phyloP scores from a whole-genome alignment of 2,888 invertebrate species.

The Helobdella robusta region DNA sequence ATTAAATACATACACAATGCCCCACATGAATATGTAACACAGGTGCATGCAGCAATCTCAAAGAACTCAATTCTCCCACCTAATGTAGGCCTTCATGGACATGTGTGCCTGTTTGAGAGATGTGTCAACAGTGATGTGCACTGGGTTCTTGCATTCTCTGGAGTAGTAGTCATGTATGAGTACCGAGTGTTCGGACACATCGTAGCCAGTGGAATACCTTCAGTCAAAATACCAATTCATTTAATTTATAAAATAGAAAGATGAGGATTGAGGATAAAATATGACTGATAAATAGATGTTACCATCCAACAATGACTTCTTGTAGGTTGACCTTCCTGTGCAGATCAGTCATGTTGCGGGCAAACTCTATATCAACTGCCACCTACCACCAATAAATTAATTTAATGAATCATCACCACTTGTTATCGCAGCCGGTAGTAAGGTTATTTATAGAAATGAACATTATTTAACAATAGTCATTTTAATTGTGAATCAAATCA shows the following conservation, averaged over 20 bases:
- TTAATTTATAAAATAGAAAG: not conserved
- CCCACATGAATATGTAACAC: not conserved
- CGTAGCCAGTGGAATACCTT: constrained; percentile 80
- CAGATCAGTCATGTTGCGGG: constrained; percentile 85
- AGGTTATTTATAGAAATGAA: no score
- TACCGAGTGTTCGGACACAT: constrained; percentile 91
- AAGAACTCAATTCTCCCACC: constrained; percentile 44
- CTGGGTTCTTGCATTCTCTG: constrained; percentile 74
- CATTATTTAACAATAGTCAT: no score
- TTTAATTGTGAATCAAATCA: no score
- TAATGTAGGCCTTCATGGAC: constrained; percentile 86
- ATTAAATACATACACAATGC: not conserved
- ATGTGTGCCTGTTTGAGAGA: constrained; percentile 70
- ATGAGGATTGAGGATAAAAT: not conserved
- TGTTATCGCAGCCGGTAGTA: no score
- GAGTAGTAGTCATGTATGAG: constrained; percentile 95
- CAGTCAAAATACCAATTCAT: not conserved
- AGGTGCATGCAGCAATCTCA: not conserved
- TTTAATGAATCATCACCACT: no score
- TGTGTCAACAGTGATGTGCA: constrained; percentile 91
- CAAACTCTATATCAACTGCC: constrained; percentile 93
- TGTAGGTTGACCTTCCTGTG: constrained; percentile 83
- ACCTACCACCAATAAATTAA: no score
- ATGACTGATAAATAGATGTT: constrained; percentile 42
- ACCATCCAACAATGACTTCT: constrained; percentile 96